Evolutionary conservation across 64 coral and sea anemone species (phyloP), one percentile per base, ranked within the genome.

Genomic region (Stichodactyla helianthus): DNA sequence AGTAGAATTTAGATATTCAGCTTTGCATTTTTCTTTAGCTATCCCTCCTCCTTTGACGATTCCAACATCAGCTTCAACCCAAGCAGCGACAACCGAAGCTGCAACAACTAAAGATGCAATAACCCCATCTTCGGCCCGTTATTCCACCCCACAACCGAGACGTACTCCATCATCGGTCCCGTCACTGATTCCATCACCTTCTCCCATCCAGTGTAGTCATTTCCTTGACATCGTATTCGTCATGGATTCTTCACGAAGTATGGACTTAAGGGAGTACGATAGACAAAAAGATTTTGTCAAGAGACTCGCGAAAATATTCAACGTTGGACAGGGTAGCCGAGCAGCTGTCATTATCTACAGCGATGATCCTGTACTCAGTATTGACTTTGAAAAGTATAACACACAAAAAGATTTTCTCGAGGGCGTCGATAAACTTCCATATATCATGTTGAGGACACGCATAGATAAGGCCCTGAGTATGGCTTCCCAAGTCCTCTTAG

Each of bases 331-430:
- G 20, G 60, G 68, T 44, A 96, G 87, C 51, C 87, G 88, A 18
- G 94, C 88, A 65, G 91, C 94, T 10, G 94, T 93, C 15, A 96
- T 96, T 31, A 93, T 96, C 18, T 96, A 96, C 85, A 95, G 94
- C 61, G 94, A 95, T 59, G 90, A 89, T 19, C 77, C 94, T 6
- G 54, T 70, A 4, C 84, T 95, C 20, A 81, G 76, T 58, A 86
- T 95, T 22, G 77, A 57, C 6, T 95, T 95, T 86, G 84, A 86
- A 44, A 82, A 87, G 55, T 56, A 89, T 44, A 82, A 60, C 54
- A 89, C 64, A 52, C 44, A 81, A 52, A 9, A 79, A 64, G 77
- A 71, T 27, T 95, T 95, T 28, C 79, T 83, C 57, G 7, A 15
- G 6, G 88, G 16, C 15, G 78, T 95, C 15, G 90, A 92, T 55